Conservation (phyloP, 1,140 invertebrate species). For the Pachyrhynchus sulphureomaculatus region DNA sequence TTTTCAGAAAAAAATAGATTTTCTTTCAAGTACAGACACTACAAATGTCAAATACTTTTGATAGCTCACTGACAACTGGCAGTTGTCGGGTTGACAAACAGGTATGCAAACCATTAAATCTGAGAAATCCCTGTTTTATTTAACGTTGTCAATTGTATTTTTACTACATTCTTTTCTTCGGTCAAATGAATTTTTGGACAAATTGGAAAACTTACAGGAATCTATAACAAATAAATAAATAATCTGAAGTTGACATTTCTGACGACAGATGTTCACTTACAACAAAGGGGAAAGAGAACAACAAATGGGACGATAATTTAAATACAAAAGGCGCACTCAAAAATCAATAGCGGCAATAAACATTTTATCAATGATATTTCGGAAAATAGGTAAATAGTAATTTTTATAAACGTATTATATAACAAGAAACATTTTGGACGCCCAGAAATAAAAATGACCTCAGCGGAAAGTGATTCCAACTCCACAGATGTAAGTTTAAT, state of each 20-base stretch:
- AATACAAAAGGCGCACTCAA: constrained; percentile 30
- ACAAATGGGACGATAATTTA: constrained; percentile 35
- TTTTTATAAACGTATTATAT: constrained; percentile 22
- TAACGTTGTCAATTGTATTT: no score
- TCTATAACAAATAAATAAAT: background rate
- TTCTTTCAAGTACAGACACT: no score
- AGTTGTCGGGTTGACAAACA: no score
- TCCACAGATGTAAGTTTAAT: constrained; percentile 32
- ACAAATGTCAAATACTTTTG: no score
- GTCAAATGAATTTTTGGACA: no score
- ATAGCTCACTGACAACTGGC: no score
- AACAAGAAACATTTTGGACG: constrained; percentile 19
- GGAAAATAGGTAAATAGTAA: constrained; percentile 9
- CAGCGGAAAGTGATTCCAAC: constrained; percentile 23
- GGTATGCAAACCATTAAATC: no score
- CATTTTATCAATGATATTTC: constrained; percentile 20
- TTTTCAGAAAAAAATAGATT: no score
- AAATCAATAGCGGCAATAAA: constrained; percentile 32
- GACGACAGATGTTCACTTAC: constrained; percentile 21
- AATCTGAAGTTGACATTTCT: constrained; percentile 4
- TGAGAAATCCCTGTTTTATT: no score
- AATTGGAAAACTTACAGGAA: background rate
- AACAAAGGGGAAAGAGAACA: constrained; percentile 25
- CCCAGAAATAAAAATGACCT: constrained; percentile 36
- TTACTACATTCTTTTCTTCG: no score